Evolutionary conservation across 2,113 vertebrate species (phyloP), one percentile per base, ranked within the genome.

Genomic region (Nothocercus julius): DNA sequence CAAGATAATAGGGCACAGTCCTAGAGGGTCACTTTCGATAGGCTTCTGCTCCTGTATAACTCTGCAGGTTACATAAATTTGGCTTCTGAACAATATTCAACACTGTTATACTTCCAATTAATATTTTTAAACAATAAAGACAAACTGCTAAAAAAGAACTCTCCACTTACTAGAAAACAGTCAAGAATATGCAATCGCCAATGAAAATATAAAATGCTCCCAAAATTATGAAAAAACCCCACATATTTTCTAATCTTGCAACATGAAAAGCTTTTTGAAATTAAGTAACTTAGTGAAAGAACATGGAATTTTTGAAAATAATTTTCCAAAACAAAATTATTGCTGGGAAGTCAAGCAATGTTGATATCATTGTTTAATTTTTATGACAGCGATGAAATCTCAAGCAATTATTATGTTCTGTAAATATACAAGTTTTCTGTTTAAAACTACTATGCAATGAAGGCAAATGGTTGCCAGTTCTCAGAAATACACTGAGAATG

Each of bases 401-500:
- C 38, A 15, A 8, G 7, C 13, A 79, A 45, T 28, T 62, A 76
- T 47, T 73, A 68, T 1, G 4, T 19, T 68, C n/a, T 61, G 42
- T 13, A 87, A 64, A 82, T 62, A 78, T 0, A 54, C 32, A 15
- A 32, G 8, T 7, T 25, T 19, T 21, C 7, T 20, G 28, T 51
- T 56, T 58, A 62, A 45, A 25, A 14, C 34, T 51, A 21, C 24
- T 15, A 7, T 1, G 2, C 22, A 81, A 47, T 61, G 51, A 27
- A 4, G 5, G 25, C 4, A 45, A 61, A 47, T 44, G 16, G 30
- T 28, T n/a, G 30, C 7, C 44, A 66, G 4, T 3, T n/a, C 42
- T 25, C 32, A 3, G 1, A 16, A 8, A 8, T 24, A 2, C 0
- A 47, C 38, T 3, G 25, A 40, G 24, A 49, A 11, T n/a, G 38